Conservation (phyloP, 2,113 vertebrate species). For the Megaleporinus macrocephalus region DNA sequence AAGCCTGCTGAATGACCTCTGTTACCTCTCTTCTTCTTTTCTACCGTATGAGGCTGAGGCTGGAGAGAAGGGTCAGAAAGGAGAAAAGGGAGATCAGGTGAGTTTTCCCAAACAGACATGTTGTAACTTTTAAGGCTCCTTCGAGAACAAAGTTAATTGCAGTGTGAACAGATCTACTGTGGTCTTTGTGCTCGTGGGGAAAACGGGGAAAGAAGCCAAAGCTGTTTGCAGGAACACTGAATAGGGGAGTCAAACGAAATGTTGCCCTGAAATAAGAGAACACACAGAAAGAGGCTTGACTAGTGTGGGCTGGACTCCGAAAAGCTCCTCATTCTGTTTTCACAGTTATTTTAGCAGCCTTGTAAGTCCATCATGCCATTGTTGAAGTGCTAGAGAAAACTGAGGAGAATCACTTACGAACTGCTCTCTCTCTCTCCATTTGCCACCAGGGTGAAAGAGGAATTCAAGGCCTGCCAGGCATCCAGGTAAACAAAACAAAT, state of each 20-base stretch:
- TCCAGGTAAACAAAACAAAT: constrained; percentile 79
- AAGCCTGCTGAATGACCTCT: not conserved
- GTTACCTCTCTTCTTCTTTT: not conserved
- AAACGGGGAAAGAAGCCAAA: not conserved
- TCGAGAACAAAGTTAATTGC: not conserved
- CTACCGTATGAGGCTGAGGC: constrained; percentile 66
- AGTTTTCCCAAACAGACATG: constrained; percentile 52
- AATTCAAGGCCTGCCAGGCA: constrained; percentile 79
- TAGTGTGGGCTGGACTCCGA: not conserved
- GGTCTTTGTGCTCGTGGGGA: not conserved
- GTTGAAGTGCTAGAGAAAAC: not conserved
- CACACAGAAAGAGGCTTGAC: not conserved
- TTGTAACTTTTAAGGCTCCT: not conserved
- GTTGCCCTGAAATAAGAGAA: not conserved
- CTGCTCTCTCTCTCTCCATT: constrained; percentile 35
- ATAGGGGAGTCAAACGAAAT: constrained; percentile 8
- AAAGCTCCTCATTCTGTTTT: not conserved
- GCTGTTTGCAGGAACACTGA: not conserved
- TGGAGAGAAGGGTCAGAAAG: constrained; percentile 73
- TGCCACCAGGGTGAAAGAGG: constrained; percentile 81
- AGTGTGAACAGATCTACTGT: not conserved
- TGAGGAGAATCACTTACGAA: not conserved
- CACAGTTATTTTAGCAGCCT: not conserved
- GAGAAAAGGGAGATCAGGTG: constrained; percentile 88
- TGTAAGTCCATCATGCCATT: not conserved